Percentiles rank a stretch among this genome's conserved stretches.
phyloP scores from a whole-genome alignment of 64 coral and sea anemone species.

The Stylophora pistillata region DNA sequence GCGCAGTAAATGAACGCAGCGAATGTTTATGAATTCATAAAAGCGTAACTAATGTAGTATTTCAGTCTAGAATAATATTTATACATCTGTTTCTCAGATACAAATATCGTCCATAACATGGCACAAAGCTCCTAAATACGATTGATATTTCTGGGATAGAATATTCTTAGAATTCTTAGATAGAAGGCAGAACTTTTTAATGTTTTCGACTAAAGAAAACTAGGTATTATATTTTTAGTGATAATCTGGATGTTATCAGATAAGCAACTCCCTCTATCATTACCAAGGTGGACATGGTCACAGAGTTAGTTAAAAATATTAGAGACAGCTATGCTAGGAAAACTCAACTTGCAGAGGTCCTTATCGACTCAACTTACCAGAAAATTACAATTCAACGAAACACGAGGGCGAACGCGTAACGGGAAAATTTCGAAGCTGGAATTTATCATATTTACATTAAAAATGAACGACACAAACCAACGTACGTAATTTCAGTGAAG shows the following conservation, averaged over 20 bases:
- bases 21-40: not conserved
- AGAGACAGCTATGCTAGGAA: too few relatives aligned
- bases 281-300: not conserved
- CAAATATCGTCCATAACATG: not conserved
- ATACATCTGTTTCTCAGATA: not conserved
- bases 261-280: not conserved
- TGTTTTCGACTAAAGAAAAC: not conserved
- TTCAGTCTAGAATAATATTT: not conserved
- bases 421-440: too few relatives aligned
- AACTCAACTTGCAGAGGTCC: too few relatives aligned
- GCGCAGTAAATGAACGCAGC: not conserved
- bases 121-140: constrained; percentile 11
- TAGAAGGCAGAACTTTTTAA: not conserved
- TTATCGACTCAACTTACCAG: too few relatives aligned
- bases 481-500: too few relatives aligned
- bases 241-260: not conserved
- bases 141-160: constrained; percentile 8
- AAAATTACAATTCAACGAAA: too few relatives aligned
- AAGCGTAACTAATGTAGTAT: not conserved
- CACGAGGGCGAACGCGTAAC: too few relatives aligned
- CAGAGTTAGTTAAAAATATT: too few relatives aligned
- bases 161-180: constrained; percentile 26
- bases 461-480: too few relatives aligned
- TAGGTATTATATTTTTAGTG: too few relatives aligned
- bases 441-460: too few relatives aligned